Evolutionary conservation across 2,888 invertebrate species (phyloP).

Genomic region (Phaedon cochleariae): DNA sequence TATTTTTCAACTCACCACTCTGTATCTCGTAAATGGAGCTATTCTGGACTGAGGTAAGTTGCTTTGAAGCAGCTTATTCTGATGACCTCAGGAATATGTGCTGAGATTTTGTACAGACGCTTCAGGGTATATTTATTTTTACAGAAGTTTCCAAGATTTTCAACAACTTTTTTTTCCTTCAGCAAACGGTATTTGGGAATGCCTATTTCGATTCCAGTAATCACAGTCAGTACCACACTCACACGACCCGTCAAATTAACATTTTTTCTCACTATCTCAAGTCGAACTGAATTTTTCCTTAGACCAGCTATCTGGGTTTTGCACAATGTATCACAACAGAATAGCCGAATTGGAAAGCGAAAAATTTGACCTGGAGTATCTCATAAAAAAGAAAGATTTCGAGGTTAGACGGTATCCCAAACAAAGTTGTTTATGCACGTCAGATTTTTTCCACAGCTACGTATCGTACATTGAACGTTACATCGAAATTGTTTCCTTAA

Average conservation of each 20-base stretch:
- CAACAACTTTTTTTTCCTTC: background rate
- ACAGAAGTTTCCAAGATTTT: background rate
- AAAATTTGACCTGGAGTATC: slow-evolving; percentile 98
- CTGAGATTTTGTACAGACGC: too few species aligned
- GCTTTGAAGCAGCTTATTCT: too few species aligned
- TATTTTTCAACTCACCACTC: too few species aligned
- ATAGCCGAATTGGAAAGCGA: slow-evolving; percentile 89
- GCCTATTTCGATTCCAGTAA: background rate
- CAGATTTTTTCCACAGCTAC: slow-evolving; percentile 21
- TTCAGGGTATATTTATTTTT: too few species aligned
- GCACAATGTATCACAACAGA: slow-evolving; percentile 88
- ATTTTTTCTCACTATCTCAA: background rate
- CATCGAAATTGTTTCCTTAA: slow-evolving; percentile 2
- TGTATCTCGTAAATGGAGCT: too few species aligned
- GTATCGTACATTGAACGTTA: slow-evolving; percentile 16
- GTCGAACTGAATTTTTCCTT: slow-evolving; percentile 42
- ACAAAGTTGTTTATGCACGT: slow-evolving; percentile 25
- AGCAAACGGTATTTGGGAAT: background rate
- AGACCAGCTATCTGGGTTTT: slow-evolving; percentile 80
- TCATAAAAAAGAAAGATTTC: slow-evolving; percentile 97
- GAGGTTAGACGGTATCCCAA: slow-evolving; percentile 77
- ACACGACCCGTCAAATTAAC: background rate
- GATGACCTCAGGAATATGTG: too few species aligned
- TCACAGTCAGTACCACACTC: background rate
- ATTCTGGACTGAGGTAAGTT: too few species aligned